phyloP scores from a whole-genome alignment of 2,888 invertebrate species.

The Muscina levida region DNA sequence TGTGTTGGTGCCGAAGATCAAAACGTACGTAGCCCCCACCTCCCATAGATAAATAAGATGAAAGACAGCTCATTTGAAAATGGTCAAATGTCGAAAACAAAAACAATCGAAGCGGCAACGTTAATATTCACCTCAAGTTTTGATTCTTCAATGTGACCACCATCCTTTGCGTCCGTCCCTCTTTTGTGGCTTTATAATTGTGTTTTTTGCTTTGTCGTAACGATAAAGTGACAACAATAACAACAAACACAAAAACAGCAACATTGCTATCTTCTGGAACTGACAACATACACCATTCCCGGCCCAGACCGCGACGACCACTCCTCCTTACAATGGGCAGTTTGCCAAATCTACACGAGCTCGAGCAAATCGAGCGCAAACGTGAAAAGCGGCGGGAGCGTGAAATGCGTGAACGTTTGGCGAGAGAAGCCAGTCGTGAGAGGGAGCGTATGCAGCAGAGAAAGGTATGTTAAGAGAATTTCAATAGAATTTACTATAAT shows the following conservation, averaged over 20 bases:
- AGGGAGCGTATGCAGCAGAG: conserved; percentile 75
- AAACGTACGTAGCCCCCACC: conserved; percentile 18
- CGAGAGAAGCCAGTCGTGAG: conserved; percentile 76
- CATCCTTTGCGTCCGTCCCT: conserved; percentile 58
- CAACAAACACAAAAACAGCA: conserved; percentile 32
- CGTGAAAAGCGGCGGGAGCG: conserved; percentile 76
- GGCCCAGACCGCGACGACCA: background rate
- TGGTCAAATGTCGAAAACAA: conserved; percentile 60
- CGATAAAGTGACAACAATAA: conserved; percentile 30
- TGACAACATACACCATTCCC: conserved; percentile 11
- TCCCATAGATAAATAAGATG: background rate
- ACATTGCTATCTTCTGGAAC: conserved; percentile 74
- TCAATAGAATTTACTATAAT: too few species aligned
- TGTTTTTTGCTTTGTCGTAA: background rate
- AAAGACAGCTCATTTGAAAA: background rate
- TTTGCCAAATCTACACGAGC: conserved; percentile 84
- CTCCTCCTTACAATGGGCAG: conserved; percentile 82
- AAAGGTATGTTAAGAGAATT: conserved; percentile 72
- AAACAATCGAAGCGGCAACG: background rate
- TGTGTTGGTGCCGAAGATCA: background rate
- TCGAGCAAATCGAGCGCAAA: conserved; percentile 80
- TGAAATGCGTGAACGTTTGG: conserved; percentile 73
- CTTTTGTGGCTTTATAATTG: conserved; percentile 46
- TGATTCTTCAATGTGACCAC: conserved; percentile 38
- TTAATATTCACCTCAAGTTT: conserved; percentile 28